Conservation (phyloP, 2,113 vertebrate genomes). For the Stictonetta naevosa region DNA sequence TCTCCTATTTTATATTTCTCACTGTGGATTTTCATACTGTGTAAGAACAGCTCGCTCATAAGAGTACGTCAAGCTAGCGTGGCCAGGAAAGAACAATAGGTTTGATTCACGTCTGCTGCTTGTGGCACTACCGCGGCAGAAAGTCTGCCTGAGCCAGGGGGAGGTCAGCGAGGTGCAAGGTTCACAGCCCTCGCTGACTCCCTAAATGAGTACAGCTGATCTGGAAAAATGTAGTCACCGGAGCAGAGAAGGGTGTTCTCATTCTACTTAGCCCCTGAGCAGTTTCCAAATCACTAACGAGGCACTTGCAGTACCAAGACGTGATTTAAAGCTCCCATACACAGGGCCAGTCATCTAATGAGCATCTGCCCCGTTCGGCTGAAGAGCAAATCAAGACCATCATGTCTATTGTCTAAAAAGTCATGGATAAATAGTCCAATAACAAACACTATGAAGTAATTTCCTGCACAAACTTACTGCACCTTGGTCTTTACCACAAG, state of each 20-base stretch:
- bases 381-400: not conserved
- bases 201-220: conserved; percentile 37
- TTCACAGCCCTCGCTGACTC: conserved; percentile 28
- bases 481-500: conserved; percentile 72
- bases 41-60: not conserved
- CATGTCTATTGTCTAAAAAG: not conserved
- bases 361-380: not conserved
- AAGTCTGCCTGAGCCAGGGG: not conserved
- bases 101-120: conserved; percentile 56
- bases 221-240: not conserved
- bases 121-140: not conserved
- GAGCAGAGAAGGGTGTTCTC: conserved; percentile 5
- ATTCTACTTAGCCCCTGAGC: conserved; percentile 27
- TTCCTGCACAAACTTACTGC: conserved; percentile 76
- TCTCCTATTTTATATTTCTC: not conserved
- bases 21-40: not conserved
- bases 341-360: not conserved
- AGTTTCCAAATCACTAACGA: conserved; percentile 26
- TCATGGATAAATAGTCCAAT: conserved; percentile 61
- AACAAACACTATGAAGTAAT: conserved; percentile 72
- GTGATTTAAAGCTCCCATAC: not conserved
- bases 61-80: conserved; percentile 56
- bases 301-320: not conserved
- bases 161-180: conserved; percentile 8
- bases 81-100: conserved; percentile 55